These are phyloP conservation scores for Sturmia bella DNA, from an alignment of 2,888 invertebrate species.

Conservation along the genomic window DNA sequence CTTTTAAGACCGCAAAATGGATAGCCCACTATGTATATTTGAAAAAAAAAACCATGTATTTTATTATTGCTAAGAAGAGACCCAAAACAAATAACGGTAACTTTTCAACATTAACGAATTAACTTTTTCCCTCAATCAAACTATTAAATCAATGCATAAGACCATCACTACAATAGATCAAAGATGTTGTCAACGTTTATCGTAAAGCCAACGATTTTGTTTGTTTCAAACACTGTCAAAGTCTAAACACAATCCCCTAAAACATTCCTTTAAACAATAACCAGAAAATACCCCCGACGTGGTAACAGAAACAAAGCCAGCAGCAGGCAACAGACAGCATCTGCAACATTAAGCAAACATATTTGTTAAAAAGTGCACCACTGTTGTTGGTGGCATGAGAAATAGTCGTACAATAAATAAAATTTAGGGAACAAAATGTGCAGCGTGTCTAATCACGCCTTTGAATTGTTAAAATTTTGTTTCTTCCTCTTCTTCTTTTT, in stretches of 20 bases:
- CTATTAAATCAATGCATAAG: not conserved
- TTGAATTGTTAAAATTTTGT: slow-evolving; percentile 70
- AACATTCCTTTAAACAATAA: slow-evolving; percentile 70
- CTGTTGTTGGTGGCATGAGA: slow-evolving; percentile 60
- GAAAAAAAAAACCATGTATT: no score
- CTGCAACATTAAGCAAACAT: slow-evolving; percentile 11
- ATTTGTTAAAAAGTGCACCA: slow-evolving; percentile 49
- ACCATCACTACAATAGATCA: slow-evolving; percentile 51
- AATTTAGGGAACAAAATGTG: slow-evolving; percentile 67
- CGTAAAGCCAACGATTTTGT: slow-evolving; percentile 53
- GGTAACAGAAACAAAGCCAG: slow-evolving; percentile 28
- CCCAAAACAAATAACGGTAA: not conserved
- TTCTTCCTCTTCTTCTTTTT: slow-evolving; percentile 39
- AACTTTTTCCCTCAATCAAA: slow-evolving; percentile 33
- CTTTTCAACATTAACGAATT: not conserved
- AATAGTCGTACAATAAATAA: slow-evolving; percentile 54
- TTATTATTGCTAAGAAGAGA: no score
- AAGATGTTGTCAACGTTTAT: slow-evolving; percentile 59
- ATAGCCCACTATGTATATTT: no score
- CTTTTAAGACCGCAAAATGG: no score
- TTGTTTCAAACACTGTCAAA: slow-evolving; percentile 50
- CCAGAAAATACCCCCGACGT: slow-evolving; percentile 65
- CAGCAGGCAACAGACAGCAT: not conserved
- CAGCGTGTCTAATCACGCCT: slow-evolving; percentile 72
- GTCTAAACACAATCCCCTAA: slow-evolving; percentile 68